Conservation (phyloP, 2,888 invertebrate species). For the Cyaniris semiargus region DNA sequence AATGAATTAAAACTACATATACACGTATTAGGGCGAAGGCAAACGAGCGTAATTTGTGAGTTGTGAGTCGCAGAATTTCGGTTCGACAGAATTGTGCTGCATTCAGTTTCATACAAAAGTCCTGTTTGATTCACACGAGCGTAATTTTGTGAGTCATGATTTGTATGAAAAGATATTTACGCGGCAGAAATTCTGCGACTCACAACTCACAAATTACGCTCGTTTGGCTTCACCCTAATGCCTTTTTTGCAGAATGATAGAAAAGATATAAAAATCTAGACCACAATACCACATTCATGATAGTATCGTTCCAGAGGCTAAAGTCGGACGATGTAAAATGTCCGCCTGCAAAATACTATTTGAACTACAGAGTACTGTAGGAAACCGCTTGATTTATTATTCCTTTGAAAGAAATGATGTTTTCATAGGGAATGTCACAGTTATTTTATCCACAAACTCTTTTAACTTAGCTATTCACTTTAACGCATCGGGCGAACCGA, state of each 20-base stretch:
- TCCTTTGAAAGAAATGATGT: conserved; percentile 19
- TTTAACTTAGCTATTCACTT: conserved; percentile 14
- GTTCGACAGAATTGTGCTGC: too few species aligned
- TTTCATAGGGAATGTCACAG: conserved; percentile 7
- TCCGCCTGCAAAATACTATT: not conserved
- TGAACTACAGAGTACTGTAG: conserved; percentile 17
- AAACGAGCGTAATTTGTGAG: too few species aligned
- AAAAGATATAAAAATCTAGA: not conserved
- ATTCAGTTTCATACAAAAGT: too few species aligned
- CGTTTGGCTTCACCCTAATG: too few species aligned
- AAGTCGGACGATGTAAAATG: not conserved
- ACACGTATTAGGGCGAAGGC: too few species aligned
- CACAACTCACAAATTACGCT: too few species aligned
- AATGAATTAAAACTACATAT: too few species aligned
- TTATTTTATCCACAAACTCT: not conserved
- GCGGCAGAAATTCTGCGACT: too few species aligned
- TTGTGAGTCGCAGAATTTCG: too few species aligned
- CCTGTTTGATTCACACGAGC: too few species aligned
- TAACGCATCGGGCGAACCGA: not conserved
- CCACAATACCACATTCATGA: not conserved
- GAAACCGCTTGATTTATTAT: conserved; percentile 16
- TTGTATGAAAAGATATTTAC: too few species aligned
- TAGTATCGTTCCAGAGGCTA: not conserved
- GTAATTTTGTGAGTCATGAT: too few species aligned
- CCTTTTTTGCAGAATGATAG: not conserved